Base-by-base conservation (phyloP, 1,140 invertebrate species). In the Drosophila subobscura region DNA sequence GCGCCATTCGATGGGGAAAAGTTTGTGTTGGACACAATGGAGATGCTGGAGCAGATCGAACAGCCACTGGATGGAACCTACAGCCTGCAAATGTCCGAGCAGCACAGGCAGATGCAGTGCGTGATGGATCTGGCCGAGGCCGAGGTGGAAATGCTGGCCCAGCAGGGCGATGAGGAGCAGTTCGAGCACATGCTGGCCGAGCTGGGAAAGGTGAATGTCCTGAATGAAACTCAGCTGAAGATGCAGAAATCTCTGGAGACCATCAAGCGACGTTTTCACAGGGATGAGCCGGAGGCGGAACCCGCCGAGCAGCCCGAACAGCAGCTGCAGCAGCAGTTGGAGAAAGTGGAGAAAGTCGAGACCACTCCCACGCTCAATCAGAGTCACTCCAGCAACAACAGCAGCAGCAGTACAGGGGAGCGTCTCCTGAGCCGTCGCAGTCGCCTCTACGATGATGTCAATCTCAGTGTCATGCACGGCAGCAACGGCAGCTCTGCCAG, bases 401-500 rank as follows among this genome's bases (percentile, higher is more conserved):
- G 63, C 50, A 68, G 54, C 14, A 71, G 53, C 27, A 60, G 71
- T 25, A 54, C 55, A 6, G 68, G 76, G 0, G 90, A 91, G 55
- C 83, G 90, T 10, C 72, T 91, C 5, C 72, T 91, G 6, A 91
- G 76, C 41, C 77, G 90, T 6, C 70, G 90, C 1, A 91, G 90
- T 78, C 86, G 90, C 6, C 78, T 91, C 12, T 91, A 91, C 33
- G 90, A 91, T 46, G 90, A 91, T 61, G 72, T 91, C n/a, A 90
- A 89, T 64, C 49, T 89, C 3, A 81, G 61, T 44, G 86, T 58
- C n/a, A 78, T 85, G 73, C 65, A 86, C 27, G 73, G 65, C 33
- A 77, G 66, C 45, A 89, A 75, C 41, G 50, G n/a, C 42, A 84
- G 63, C 33, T 58, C 50, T 5, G 41, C 44, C 42, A 72, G 81